These are phyloP conservation scores for Salticus scenicus DNA, from an alignment of 2,888 invertebrate species.

Conservation along the genomic window DNA sequence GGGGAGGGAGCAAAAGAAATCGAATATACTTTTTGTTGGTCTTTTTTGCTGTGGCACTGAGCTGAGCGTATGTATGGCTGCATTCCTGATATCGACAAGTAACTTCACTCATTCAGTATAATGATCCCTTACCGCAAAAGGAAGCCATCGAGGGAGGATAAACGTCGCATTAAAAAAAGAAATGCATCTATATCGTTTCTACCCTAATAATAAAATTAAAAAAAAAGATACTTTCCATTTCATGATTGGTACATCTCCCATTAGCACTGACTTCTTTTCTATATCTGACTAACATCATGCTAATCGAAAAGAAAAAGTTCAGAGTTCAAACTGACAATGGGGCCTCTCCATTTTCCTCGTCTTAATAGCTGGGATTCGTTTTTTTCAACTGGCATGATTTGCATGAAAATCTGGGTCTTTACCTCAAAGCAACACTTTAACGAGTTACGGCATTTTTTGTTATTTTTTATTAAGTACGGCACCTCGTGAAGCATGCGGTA, in stretches of 20 bases:
- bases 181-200: too few relatives aligned
- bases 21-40: too few relatives aligned
- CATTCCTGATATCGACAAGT: background rate
- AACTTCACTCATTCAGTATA: background rate
- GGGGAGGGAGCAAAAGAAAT: too few relatives aligned
- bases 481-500: too few relatives aligned
- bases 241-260: slow-evolving; percentile 24
- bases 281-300: slow-evolving; percentile 3
- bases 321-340: slow-evolving; percentile 14
- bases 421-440: background rate
- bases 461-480: too few relatives aligned
- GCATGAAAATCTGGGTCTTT: slow-evolving; percentile 8
- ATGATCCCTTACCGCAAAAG: background rate
- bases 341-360: background rate
- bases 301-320: background rate
- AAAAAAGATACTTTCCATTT: slow-evolving; percentile 24
- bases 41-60: too few relatives aligned
- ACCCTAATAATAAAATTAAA: background rate
- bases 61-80: too few relatives aligned
- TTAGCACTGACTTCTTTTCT: slow-evolving; percentile 9
- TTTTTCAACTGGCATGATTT: background rate
- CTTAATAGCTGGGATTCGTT: background rate
- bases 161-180: background rate
- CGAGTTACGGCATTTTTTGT: background rate
- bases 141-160: slow-evolving; percentile 4